phyloP scores from a whole-genome alignment of 2,797 vertebrate genomes.

The Enteromius paludinosus region DNA sequence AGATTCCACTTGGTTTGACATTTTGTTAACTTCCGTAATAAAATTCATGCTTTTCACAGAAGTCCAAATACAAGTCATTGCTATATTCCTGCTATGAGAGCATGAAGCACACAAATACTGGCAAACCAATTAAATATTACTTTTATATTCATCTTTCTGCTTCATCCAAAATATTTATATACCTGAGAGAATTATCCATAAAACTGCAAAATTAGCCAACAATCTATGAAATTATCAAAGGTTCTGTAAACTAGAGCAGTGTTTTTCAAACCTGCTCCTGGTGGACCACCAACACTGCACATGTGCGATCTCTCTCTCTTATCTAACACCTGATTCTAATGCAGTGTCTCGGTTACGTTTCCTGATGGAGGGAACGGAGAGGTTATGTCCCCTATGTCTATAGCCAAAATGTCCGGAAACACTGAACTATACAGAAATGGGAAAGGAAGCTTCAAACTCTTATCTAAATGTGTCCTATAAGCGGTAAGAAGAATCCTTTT shows the following conservation, averaged over 20 bases:
- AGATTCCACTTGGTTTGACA: neutral
- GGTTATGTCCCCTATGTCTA: too few species aligned
- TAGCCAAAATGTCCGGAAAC: neutral
- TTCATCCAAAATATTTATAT: slow-evolving; percentile 15
- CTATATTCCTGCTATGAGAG: neutral
- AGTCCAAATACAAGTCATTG: slow-evolving; percentile 2
- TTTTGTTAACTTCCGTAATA: neutral
- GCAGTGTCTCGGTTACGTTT: too few species aligned
- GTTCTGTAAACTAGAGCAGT: neutral
- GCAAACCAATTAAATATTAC: slow-evolving; percentile 9
- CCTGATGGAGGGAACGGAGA: too few species aligned
- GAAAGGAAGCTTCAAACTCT: slow-evolving; percentile 17
- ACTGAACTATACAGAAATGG: neutral
- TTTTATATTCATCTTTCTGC: slow-evolving; percentile 5
- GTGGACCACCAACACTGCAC: slow-evolving; percentile 14
- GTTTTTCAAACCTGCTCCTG: slow-evolving; percentile 14
- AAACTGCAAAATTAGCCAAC: neutral
- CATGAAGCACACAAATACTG: slow-evolving; percentile 9
- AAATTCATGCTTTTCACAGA: neutral
- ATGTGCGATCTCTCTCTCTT: neutral
- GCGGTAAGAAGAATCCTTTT: slow-evolving; percentile 28
- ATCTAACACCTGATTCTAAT: neutral
- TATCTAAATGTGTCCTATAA: slow-evolving; percentile 15
- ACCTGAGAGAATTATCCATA: neutral
- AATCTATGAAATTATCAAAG: slow-evolving; percentile 15